Evolutionary conservation across 2,113 vertebrate genomes (phyloP), one percentile per base, ranked within the genome.

Genomic region (Channa maculata): DNA sequence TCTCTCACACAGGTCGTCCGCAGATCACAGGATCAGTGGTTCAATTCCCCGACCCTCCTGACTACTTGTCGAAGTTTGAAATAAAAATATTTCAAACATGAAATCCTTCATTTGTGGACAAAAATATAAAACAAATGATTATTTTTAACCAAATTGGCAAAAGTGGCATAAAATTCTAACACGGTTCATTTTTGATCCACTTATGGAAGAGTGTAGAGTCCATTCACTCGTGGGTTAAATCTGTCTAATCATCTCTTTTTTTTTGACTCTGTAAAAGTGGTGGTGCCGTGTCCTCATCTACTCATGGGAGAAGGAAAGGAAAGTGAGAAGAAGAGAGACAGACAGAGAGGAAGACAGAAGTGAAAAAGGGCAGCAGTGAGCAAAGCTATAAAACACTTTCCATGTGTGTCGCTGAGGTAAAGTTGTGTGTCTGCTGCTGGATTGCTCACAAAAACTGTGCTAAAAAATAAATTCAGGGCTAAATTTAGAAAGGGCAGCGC

Each of bases 401-500:
- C 37, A 60, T 69, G 75, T 34, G 38, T 48, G 70, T 71, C 61
- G 15, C 61, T 55, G 33, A 3, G n/a, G 72, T 36, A 9, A 43
- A 76, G 12, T 72, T 72, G 60, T 52, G 43, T 62, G 3, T 75
- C 52, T 1, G 33, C 64, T 37, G 50, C 63, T 37, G 8, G 43
- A 60, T 61, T 82, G 57, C 71, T 1, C 50, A 62, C 64, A 72
- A 61, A 68, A 73, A 71, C 39, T 41, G 44, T 38, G 49, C 67
- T 73, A 7, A 51, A 71, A 82, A 50, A 74, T 84, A 52, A 65
- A 89, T 69, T 71, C 48, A 39, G 11, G 3, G 77, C 79, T 83
- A 83, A 84, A 89, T 52, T 89, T 83, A 89, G 85, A 69, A n/a
- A 78, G 7, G 61, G 12, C 39, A 51, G 60, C 37, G 38, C 9